These are phyloP conservation scores for Aphelenchoides fujianensis DNA, from an alignment of 1,140 invertebrate genomes.

Conservation along the genomic window DNA sequence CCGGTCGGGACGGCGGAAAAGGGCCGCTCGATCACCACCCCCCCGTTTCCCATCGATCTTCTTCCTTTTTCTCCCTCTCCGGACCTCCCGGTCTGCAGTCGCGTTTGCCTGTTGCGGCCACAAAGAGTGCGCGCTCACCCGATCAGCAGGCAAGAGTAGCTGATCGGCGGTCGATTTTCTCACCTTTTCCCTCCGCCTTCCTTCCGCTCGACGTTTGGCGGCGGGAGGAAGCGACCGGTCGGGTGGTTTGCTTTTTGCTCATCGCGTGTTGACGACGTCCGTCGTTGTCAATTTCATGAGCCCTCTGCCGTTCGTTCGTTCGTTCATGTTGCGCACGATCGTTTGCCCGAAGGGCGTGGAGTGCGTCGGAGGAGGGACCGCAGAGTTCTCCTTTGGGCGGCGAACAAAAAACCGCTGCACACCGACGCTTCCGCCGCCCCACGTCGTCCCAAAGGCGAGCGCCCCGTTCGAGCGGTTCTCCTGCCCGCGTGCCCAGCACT, in stretches of 20 bases:
- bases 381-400: no score
- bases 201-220: no score
- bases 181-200: background rate
- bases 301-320: background rate
- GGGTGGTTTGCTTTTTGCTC: no score
- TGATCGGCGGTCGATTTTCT: background rate
- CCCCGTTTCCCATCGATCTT: no score
- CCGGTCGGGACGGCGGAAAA: no score
- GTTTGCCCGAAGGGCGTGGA: background rate
- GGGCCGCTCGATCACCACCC: no score
- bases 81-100: background rate
- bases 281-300: constrained; percentile 1
- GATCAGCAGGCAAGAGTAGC: background rate
- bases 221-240: background rate
- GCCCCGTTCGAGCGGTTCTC: background rate
- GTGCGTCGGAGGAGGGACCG: background rate
- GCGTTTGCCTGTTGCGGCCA: background rate
- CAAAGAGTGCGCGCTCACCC: background rate
- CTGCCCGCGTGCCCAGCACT: background rate
- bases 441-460: background rate
- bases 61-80: no score
- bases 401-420: background rate
- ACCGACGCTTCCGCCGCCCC: background rate
- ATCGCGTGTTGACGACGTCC: no score
- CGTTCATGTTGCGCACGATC: background rate